Evolutionary conservation across 35 echinoderm and acorn worm species (phyloP), one percentile per base, ranked within the genome.

Genomic region (Stichopus chloronotus): DNA sequence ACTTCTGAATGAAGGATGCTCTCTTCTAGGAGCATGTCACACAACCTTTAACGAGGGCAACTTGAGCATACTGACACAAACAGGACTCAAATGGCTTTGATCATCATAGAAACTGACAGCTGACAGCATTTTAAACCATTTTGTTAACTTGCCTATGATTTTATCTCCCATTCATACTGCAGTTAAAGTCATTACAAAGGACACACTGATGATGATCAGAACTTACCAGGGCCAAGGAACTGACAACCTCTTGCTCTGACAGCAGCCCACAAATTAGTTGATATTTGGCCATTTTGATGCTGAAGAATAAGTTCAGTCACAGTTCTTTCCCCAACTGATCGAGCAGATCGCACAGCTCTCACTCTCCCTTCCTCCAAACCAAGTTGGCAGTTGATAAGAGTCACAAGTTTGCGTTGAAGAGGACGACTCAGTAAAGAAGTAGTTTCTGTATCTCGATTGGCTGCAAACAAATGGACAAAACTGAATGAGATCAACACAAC

Each of bases 221-320:
- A 87, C 93, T 86, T 86, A 99, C 97, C 97, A 92, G 97, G 97
- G 56, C 97, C 97, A 92, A 96, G 95, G 76, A 99, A 99, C 93
- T 99, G 97, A 58, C 97, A 99, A 11, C 97, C 95, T 78, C 95
- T 96, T 9, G 93, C 95, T 19, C 97, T 78, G 9, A 99, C 97
- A 56, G 97, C 97, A 61, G 97, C 95, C 97, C 97, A 99, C 14
- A 99, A 86, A 78, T 99, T 99, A 55, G 97, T 92, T 13, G 97
- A 96, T 58, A 96, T 76, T 72, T 99, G 97, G 5, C 93, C 93
- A 88, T 99, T 96, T 81, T 99, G 97, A 92, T 99, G 97, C 54
- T 99, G 97, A 65, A 99, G 76, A 55, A 99, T 99, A 8, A 99
- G 88, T 77, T 99, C 97, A 22, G 95, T 96, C 6, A 99, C 97